Evolutionary conservation across 2,888 invertebrate genomes (phyloP), one percentile per base, ranked within the genome.

Genomic region (Cantharis rustica): DNA sequence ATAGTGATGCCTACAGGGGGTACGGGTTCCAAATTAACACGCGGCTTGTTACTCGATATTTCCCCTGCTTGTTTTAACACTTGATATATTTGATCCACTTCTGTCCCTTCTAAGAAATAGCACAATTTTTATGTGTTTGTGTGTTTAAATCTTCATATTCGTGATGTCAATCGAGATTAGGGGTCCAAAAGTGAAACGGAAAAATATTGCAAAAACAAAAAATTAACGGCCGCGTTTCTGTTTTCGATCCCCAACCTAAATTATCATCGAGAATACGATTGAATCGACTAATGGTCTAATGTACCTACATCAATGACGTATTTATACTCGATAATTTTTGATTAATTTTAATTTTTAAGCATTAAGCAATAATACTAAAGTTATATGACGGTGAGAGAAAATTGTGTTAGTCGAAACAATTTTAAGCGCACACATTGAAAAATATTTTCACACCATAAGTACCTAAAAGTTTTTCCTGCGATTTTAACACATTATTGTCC

Each of bases 51-150:
- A 88, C 91, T 92, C 85, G 93, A 91, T 87, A 96, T 95, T 92
- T 96, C 96, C 88, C 95, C 96, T 87, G 96, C 96, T 89, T 96
- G 95, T 92, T 96, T 96, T 91, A 97, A 93, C 89, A 96, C 96
- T 91, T 96, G 96, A 91, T 97, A 97, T 89, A 95, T 96, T 90
- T 94, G 94, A 92, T 97, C 96, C 91, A 96, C 93, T 91, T 96
- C 94, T 85, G 91, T 75, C 27, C 79, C 73, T 73, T 79, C 79
- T 79, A 75, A 73, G 78, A 78, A 78, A 78, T 71, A 64, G 69
- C 71, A 72, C 61, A 72, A 69, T 72, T 75, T 72, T 69, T 69
- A 63, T 75, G 68, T 15, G 47, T 47, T 47, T 47, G 47, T 47
- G 47, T 47, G n/a, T 47, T 47, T 47, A n/a, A 47, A n/a, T n/a